Evolutionary conservation across 2,113 vertebrate genomes (phyloP), one percentile per base, ranked within the genome.

Genomic region (Notechis scutatus): DNA sequence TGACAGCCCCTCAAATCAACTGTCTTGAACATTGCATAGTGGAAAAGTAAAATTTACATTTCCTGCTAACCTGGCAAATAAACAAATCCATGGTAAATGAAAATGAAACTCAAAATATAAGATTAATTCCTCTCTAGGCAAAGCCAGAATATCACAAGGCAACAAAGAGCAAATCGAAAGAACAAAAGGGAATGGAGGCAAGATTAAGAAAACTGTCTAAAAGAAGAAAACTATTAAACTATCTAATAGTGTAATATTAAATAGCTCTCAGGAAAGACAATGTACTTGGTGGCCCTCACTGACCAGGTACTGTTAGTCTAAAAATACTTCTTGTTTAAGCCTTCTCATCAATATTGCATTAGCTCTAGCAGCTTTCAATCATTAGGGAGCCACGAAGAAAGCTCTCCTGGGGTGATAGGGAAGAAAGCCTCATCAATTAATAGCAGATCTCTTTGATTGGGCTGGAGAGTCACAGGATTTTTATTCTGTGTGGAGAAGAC

Each of bases 401-500:
- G 93, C 14, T 87, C 93, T 87, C 59, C 2, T 6, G 92, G 69
- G 94, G 92, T 90, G 52, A 74, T 24, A 64, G 34, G 50, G 94
- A 88, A 93, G 54, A 85, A 69, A 94, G 55, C 1, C 86, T 54
- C 85, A 88, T 90, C 93, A 95, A 93, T 96, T 96, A 94, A 34
- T 9, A 95, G 50, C 0, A 0, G 64, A 42, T 92, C 23, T 14
- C 0, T 61, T 92, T 64, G 18, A 1, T 88, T 47, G 81, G 93
- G 92, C 89, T 34, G 39, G 91, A 92, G 45, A 45, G 26, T 56
- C 0, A 1, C 57, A 29, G 88, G 0, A 0, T 61, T 54, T 93
- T 64, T 0, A 0, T 54, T 20, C n/a, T 86, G 88, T 18, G 26
- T 45, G 6, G 92, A 94, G 88, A 93, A 88, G 26, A 39, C 92